A percentile compares a stretch with the other conserved stretches of the same genome.
These are phyloP conservation scores for Ophiodon elongatus DNA, from an alignment of 2,113 vertebrate genomes.

Conservation along the genomic window DNA sequence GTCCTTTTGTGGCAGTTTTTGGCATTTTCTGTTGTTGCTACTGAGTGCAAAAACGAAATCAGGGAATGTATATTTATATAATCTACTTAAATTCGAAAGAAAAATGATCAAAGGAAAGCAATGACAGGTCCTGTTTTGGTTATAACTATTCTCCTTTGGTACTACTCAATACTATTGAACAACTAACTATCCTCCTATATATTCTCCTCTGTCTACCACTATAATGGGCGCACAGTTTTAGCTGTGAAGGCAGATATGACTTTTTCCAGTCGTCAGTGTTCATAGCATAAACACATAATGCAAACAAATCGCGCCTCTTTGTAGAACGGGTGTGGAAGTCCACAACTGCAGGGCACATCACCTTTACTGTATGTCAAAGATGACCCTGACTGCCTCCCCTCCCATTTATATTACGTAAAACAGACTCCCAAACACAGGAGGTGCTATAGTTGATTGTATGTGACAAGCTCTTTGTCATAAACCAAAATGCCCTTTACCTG, in stretches of 20 bases:
- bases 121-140: background rate
- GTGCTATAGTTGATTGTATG: constrained; percentile 52
- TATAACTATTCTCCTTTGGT: background rate
- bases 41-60: background rate
- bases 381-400: constrained; percentile 25
- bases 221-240: background rate
- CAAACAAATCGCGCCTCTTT: constrained; percentile 19
- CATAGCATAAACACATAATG: background rate
- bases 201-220: background rate
- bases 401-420: constrained; percentile 38
- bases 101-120: background rate
- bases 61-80: background rate
- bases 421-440: constrained; percentile 38
- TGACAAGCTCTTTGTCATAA: constrained; percentile 60
- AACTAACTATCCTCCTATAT: background rate
- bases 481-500: constrained; percentile 31
- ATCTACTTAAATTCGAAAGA: background rate
- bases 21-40: background rate
- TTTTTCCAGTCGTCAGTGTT: background rate
- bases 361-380: constrained; percentile 34
- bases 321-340: constrained; percentile 23
- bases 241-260: background rate
- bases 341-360: constrained; percentile 45
- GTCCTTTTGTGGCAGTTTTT: background rate
- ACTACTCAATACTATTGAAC: background rate